These are phyloP conservation scores for Orestias chungarensis DNA, from an alignment of 2,797 vertebrate genomes.

Conservation along the genomic window DNA sequence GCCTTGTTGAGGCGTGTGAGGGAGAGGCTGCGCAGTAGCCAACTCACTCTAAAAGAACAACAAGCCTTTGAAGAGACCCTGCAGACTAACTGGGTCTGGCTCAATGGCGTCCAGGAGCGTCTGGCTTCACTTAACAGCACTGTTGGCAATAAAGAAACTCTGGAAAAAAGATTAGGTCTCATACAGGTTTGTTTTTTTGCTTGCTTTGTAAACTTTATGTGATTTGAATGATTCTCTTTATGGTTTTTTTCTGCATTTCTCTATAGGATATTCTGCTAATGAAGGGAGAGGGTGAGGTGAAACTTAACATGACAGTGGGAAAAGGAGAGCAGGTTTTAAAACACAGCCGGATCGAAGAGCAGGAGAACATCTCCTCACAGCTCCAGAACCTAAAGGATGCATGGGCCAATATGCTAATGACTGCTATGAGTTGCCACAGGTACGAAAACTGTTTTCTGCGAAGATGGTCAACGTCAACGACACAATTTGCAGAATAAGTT, in stretches of 20 bases:
- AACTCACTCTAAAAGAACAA: constrained; percentile 92
- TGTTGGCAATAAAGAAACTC: constrained; percentile 84
- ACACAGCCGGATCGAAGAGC: constrained; percentile 87
- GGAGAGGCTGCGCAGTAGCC: constrained; percentile 85
- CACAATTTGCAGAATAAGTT: not conserved
- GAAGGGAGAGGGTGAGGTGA: constrained; percentile 97
- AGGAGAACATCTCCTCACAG: constrained; percentile 86
- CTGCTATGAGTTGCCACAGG: constrained; percentile 89
- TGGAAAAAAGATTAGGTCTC: constrained; percentile 88
- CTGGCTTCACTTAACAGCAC: constrained; percentile 87
- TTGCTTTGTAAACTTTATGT: not conserved
- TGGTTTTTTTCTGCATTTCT: constrained; percentile 1
- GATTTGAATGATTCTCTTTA: not conserved
- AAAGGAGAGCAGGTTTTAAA: constrained; percentile 93
- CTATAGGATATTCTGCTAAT: constrained; percentile 91
- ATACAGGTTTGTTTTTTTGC: constrained; percentile 83
- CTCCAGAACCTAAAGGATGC: constrained; percentile 87
- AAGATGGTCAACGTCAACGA: not conserved
- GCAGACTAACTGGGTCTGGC: constrained; percentile 89
- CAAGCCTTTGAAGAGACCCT: constrained; percentile 90
- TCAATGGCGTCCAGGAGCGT: constrained; percentile 87
- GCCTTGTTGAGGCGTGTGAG: constrained; percentile 83
- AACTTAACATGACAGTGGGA: constrained; percentile 94
- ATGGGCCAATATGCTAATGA: constrained; percentile 89
- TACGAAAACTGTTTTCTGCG: constrained; percentile 52